Percentiles rank a stretch among this genome's conserved stretches.
Conservation (phyloP, 2,888 invertebrate species). For the Nineta flava region DNA sequence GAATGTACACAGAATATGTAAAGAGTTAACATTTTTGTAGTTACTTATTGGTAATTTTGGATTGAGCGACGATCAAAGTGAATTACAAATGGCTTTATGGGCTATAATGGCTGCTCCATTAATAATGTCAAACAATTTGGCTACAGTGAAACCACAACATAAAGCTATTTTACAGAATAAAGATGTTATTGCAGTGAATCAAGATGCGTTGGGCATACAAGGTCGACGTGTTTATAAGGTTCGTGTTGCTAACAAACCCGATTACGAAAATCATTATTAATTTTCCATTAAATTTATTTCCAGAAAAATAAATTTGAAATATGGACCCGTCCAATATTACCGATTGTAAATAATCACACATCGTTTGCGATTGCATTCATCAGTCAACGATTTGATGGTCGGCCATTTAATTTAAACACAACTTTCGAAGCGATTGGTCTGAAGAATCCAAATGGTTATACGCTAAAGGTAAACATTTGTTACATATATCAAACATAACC, state of each 20-base stretch:
- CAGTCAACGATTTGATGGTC: conserved; percentile 30
- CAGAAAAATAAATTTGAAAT: conserved; percentile 30
- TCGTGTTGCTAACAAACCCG: conserved; percentile 12
- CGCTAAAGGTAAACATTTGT: conserved; percentile 19
- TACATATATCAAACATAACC: too few relatives aligned
- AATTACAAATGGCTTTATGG: conserved; percentile 62
- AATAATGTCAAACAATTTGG: conserved; percentile 53
- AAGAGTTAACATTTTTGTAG: conserved; percentile 19
- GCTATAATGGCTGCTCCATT: conserved; percentile 53
- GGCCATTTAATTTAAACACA: conserved; percentile 25
- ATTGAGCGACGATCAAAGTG: conserved; percentile 47
- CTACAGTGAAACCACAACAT: conserved; percentile 38
- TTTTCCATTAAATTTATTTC: conserved; percentile 9
- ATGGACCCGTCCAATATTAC: conserved; percentile 38
- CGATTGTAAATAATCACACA: conserved; percentile 27
- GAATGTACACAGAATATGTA: neutral
- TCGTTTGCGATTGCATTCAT: conserved; percentile 43
- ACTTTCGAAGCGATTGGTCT: conserved; percentile 22
- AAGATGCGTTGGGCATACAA: conserved; percentile 48
- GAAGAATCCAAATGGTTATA: conserved; percentile 21
- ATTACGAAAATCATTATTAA: too few relatives aligned
- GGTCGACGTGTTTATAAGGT: conserved; percentile 33
- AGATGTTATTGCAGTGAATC: conserved; percentile 46
- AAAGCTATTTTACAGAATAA: conserved; percentile 44
- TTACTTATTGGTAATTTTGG: conserved; percentile 45